These are phyloP conservation scores for Naja naja DNA, from an alignment of 2,113 vertebrate species.

Conservation along the genomic window DNA sequence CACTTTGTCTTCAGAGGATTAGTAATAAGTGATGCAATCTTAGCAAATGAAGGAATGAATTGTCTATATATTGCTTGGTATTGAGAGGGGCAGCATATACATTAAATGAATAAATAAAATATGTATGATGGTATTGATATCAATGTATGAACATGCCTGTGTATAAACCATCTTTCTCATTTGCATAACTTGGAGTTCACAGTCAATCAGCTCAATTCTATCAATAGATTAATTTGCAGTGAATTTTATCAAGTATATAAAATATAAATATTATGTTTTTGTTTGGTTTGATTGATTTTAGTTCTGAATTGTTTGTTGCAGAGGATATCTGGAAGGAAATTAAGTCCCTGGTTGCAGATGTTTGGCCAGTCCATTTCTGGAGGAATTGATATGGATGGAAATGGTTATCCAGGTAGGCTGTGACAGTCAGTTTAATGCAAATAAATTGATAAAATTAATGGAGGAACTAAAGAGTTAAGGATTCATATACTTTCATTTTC, in stretches of 20 bases:
- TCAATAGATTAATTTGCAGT: not conserved
- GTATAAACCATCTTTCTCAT: not conserved
- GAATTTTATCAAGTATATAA: not conserved
- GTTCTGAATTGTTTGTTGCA: conserved; percentile 65
- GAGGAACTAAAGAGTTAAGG: not conserved
- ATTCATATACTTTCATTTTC: not conserved
- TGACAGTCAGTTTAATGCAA: not conserved
- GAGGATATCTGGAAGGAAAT: conserved; percentile 83
- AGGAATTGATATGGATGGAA: conserved; percentile 95
- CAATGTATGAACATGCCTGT: not conserved
- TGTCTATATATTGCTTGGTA: not conserved
- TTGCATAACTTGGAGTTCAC: not conserved
- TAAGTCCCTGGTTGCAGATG: conserved; percentile 86
- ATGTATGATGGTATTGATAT: not conserved
- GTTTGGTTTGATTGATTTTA: conserved; percentile 6
- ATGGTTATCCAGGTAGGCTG: conserved; percentile 88
- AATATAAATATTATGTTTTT: not conserved
- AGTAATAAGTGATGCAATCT: no score
- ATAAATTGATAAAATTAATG: not conserved
- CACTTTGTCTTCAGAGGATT: no score
- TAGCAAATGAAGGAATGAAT: no score
- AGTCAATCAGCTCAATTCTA: not conserved
- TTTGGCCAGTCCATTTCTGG: conserved; percentile 98
- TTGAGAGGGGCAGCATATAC: not conserved
- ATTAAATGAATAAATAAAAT: not conserved